These are phyloP conservation scores for Ceratotherium simum DNA, from an alignment of 2,113 vertebrate species.

Conservation along the genomic window DNA sequence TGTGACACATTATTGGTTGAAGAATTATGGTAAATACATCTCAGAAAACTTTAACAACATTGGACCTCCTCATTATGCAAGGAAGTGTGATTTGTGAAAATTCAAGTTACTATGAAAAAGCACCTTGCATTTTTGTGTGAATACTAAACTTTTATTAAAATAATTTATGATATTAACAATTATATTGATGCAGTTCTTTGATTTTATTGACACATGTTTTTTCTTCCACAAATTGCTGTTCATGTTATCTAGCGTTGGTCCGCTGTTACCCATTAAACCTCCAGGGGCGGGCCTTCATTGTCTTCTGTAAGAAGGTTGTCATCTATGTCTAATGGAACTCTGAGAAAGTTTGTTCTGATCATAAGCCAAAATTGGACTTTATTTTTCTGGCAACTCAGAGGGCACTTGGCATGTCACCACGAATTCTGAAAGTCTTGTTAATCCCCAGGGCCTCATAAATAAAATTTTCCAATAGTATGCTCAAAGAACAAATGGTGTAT, in stretches of 20 bases:
- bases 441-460: neutral
- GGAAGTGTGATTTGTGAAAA: neutral
- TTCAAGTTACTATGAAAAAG: neutral
- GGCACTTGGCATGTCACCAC: neutral
- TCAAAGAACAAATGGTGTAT: neutral
- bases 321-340: neutral
- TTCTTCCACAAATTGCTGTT: neutral
- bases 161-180: neutral
- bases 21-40: neutral
- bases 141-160: neutral
- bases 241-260: neutral
- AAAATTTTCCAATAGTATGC: neutral
- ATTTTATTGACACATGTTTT: neutral
- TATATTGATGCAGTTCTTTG: neutral
- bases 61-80: neutral
- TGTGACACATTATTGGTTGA: neutral
- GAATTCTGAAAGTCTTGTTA: neutral
- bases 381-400: slow-evolving; percentile 1
- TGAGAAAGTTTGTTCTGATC: neutral
- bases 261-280: neutral
- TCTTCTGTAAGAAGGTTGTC: neutral
- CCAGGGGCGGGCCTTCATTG: neutral
- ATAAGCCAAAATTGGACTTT: neutral
- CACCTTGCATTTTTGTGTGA: neutral
- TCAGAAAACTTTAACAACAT: neutral